A percentile compares a stretch with the other conserved stretches of the same genome.
These are phyloP conservation scores for Numida meleagris DNA, from an alignment of 2,113 vertebrate species.

Conservation along the genomic window DNA sequence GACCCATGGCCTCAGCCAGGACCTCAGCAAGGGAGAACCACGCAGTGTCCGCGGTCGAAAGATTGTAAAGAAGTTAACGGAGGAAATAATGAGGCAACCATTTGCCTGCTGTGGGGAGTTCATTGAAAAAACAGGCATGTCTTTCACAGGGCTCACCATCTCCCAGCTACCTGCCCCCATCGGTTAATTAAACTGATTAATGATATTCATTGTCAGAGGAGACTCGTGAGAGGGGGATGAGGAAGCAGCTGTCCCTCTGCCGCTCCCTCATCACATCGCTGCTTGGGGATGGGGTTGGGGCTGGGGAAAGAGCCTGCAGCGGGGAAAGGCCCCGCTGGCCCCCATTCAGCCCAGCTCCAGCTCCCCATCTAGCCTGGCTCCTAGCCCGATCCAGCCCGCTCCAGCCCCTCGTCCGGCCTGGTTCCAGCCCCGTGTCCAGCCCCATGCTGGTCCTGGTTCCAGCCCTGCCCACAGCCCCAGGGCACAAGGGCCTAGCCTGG, in stretches of 20 bases:
- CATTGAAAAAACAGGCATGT: background rate
- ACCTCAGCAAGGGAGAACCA: fast-evolving
- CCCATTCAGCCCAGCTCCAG: too few relatives aligned
- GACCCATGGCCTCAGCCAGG: background rate
- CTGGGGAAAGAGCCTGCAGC: background rate
- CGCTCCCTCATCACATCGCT: background rate
- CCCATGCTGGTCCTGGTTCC: background rate
- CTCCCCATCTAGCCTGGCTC: too few relatives aligned
- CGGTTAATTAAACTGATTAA: background rate
- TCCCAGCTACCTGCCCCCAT: background rate
- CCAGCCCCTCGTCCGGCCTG: background rate
- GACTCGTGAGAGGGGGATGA: background rate
- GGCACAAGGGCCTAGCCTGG: too few relatives aligned
- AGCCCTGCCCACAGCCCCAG: background rate
- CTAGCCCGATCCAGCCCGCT: too few relatives aligned
- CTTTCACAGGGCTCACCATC: background rate
- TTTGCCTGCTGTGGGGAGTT: background rate
- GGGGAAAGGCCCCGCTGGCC: too few relatives aligned
- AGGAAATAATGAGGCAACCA: background rate
- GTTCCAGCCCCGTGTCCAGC: too few relatives aligned
- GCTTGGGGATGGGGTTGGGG: background rate
- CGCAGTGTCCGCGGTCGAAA: background rate
- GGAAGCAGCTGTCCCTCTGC: background rate
- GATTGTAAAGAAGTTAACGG: background rate
- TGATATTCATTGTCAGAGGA: background rate